Evolutionary conservation across 2,888 invertebrate species (phyloP), one percentile per base, ranked within the genome.

Genomic region (Nemotelus pantherinus): DNA sequence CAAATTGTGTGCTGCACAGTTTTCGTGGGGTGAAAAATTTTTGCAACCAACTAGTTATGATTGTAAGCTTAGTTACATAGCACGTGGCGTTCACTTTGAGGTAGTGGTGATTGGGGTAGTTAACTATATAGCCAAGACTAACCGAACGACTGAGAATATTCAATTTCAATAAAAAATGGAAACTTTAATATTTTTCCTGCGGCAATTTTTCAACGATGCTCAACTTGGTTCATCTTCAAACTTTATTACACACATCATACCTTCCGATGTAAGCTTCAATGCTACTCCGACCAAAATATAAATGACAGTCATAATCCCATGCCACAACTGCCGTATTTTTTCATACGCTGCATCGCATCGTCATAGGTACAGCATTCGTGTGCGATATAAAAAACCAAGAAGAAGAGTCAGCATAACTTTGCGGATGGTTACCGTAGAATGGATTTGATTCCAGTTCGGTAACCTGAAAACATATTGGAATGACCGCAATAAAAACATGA

Each of bases 391-490:
- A 53, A 65, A 50, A 77, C 53, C 63, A 76, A 70, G 25, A 1
- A 25, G 25, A 79, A 78, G 72, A 75, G 70, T 76, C 77, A 76
- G 77, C 78, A 79, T 78, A 78, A 78, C 78, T 79, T 79, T 79
- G 79, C 78, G 76, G 76, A 78, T 79, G 79, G 79, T 78, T 76
- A 79, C 76, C 78, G 76, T 79, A 72, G 72, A 60, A 70, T 79
- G 77, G 39, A 70, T 79, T 79, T 78, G 78, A 79, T 79, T 79
- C 79, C 78, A 79, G 79, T 79, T 79, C 79, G 78, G 75, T 77
- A 79, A 79, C 77, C 78, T 78, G 78, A 77, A 79, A 79, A 78
- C 79, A 79, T 79, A 79, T 79, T 79, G 78, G 77, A 78, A 78
- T 78, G 78, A 79, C 79, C 79, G 79, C 79, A 79, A 79, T 79